These are phyloP conservation scores for Heterodera schachtii DNA, from an alignment of 1,140 invertebrate genomes.

Conservation along the genomic window DNA sequence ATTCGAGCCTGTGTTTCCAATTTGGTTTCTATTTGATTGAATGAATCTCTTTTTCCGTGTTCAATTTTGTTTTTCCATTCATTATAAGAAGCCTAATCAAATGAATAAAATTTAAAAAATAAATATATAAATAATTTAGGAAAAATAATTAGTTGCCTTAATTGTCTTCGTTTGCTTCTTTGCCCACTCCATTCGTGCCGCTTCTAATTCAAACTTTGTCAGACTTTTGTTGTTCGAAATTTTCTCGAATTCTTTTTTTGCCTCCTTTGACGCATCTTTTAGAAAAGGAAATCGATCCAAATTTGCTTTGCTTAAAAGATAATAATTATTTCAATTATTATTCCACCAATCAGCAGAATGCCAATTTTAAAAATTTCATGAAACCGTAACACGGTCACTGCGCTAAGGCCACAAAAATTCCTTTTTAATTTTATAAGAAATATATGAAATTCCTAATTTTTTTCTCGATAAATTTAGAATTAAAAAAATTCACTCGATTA, in stretches of 20 bases:
- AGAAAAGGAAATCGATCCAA: neutral
- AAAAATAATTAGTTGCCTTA: neutral
- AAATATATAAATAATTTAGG: no score
- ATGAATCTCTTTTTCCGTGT: neutral
- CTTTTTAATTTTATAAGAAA: no score
- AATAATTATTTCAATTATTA: neutral
- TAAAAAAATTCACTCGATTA: no score
- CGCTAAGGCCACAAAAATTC: no score
- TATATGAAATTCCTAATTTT: no score
- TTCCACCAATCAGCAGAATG: no score
- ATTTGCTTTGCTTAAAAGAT: neutral
- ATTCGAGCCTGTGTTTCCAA: neutral
- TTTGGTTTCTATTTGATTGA: neutral
- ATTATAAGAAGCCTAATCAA: neutral
- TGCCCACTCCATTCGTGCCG: neutral
- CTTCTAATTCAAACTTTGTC: neutral
- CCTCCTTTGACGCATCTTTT: neutral
- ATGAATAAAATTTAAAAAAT: neutral
- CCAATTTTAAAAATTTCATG: no score
- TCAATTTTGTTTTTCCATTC: neutral
- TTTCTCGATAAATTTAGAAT: no score
- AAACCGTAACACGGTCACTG: no score
- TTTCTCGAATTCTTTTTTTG: neutral
- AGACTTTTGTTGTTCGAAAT: neutral
- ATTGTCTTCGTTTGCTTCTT: neutral